Evolutionary conservation across 1,140 invertebrate species (phyloP).

Genomic region (Drosophila busckii): DNA sequence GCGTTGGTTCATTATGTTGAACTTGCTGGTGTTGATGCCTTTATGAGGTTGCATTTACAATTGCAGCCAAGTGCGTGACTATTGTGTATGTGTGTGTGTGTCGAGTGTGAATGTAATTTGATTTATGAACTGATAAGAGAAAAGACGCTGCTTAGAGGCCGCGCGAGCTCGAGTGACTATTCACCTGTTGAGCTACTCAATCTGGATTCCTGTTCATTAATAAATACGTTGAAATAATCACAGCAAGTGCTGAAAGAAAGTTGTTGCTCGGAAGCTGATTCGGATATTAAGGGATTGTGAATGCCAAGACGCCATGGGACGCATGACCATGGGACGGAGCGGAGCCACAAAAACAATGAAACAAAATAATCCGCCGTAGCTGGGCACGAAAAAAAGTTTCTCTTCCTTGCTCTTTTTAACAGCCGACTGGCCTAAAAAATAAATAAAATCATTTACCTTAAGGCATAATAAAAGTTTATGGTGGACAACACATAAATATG

Average conservation of each 20-base stretch:
- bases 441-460: slow-evolving; percentile 75
- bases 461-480: slow-evolving; percentile 76
- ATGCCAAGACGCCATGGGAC: too few relatives aligned
- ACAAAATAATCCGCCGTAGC: too few relatives aligned
- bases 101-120: slow-evolving; percentile 19
- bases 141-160: slow-evolving; percentile 17
- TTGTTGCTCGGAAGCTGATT: slow-evolving; percentile 4
- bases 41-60: slow-evolving; percentile 50
- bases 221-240: too few relatives aligned
- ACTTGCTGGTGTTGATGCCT: slow-evolving; percentile 47
- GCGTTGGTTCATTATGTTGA: slow-evolving; percentile 54
- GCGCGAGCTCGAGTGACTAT: too few relatives aligned
- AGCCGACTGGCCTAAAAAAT: slow-evolving; percentile 65
- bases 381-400: slow-evolving; percentile 6
- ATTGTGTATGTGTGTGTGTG: too few relatives aligned
- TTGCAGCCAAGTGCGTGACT: slow-evolving; percentile 14
- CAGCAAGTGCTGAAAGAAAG: too few relatives aligned
- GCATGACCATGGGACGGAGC: slow-evolving; percentile 5
- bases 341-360: too few relatives aligned
- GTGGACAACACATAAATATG: slow-evolving; percentile 46
- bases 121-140: slow-evolving; percentile 28
- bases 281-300: too few relatives aligned
- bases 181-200: slow-evolving; percentile 75
- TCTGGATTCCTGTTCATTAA: too few relatives aligned
- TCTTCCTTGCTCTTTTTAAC: slow-evolving; percentile 18